A percentile compares a stretch with the other conserved stretches of the same genome.
phyloP scores from a whole-genome alignment of 2,888 invertebrate genomes.

The Eupithecia pulchellata region DNA sequence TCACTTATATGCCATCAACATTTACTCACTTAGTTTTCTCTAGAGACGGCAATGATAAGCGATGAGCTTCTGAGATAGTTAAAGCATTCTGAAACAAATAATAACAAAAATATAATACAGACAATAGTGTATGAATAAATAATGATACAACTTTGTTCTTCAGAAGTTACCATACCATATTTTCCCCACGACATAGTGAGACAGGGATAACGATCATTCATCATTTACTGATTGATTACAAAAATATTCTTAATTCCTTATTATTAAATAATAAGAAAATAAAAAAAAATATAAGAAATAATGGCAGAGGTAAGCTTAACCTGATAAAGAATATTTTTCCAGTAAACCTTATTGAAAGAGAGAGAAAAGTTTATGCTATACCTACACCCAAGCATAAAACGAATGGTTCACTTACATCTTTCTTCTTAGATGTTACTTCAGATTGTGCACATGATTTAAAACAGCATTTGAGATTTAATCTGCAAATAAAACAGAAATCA shows the following conservation, averaged over 20 bases:
- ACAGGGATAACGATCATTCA: conserved; percentile 67
- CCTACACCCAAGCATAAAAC: not conserved
- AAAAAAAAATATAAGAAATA: too few species aligned
- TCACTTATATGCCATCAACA: not conserved
- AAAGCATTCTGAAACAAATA: conserved; percentile 2
- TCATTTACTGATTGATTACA: conserved; percentile 19
- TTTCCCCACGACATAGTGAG: conserved; percentile 70
- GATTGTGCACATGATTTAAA: not conserved
- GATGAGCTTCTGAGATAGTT: not conserved
- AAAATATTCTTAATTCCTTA: not conserved
- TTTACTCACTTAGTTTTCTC: not conserved
- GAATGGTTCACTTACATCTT: not conserved
- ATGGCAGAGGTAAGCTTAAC: too few species aligned
- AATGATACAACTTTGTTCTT: conserved; percentile 23
- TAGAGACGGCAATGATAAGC: not conserved
- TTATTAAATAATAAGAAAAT: too few species aligned
- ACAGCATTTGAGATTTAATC: not conserved
- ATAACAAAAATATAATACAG: not conserved
- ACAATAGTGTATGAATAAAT: not conserved
- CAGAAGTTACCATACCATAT: conserved; percentile 69
- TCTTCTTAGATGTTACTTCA: not conserved
- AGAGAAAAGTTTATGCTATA: too few species aligned
- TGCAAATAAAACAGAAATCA: conserved; percentile 6
- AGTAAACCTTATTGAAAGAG: too few species aligned
- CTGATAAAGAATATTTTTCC: too few species aligned